Percentiles rank a stretch among this genome's conserved stretches.
These are phyloP conservation scores for Halcyon leucocephala DNA, from an alignment of 2,797 vertebrate species.

Conservation along the genomic window DNA sequence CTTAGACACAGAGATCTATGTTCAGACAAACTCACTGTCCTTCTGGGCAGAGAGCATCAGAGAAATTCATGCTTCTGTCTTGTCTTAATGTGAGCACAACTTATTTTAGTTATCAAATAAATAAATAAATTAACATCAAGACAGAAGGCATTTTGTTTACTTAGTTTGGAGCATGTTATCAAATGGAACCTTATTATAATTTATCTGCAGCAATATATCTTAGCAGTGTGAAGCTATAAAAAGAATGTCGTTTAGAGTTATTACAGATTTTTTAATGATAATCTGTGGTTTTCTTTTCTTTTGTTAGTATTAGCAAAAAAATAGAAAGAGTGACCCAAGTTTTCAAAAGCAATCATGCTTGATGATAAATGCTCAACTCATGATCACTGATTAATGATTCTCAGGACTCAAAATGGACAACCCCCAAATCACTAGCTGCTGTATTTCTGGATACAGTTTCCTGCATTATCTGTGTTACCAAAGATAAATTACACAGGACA, in stretches of 20 bases:
- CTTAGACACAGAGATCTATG: neutral
- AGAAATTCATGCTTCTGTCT: neutral
- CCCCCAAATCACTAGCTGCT: neutral
- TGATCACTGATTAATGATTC: neutral
- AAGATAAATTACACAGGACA: neutral
- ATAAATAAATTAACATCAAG: neutral
- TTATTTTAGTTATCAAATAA: neutral
- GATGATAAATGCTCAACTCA: neutral
- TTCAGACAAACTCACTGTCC: neutral
- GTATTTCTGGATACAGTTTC: neutral
- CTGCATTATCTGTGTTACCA: neutral
- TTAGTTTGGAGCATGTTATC: neutral
- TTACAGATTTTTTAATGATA: neutral
- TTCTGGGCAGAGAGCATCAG: neutral
- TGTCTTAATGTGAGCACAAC: neutral
- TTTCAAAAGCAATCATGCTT: neutral
- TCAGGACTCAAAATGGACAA: neutral
- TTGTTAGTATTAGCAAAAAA: neutral
- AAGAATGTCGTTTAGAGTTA: neutral
- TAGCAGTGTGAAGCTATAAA: neutral
- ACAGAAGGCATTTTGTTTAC: neutral
- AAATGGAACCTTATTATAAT: neutral
- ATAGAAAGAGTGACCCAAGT: neutral
- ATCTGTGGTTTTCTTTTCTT: neutral
- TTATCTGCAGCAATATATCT: neutral